phyloP scores from a whole-genome alignment of 2,888 invertebrate genomes.

The Hirtodrosophila histrioides region DNA sequence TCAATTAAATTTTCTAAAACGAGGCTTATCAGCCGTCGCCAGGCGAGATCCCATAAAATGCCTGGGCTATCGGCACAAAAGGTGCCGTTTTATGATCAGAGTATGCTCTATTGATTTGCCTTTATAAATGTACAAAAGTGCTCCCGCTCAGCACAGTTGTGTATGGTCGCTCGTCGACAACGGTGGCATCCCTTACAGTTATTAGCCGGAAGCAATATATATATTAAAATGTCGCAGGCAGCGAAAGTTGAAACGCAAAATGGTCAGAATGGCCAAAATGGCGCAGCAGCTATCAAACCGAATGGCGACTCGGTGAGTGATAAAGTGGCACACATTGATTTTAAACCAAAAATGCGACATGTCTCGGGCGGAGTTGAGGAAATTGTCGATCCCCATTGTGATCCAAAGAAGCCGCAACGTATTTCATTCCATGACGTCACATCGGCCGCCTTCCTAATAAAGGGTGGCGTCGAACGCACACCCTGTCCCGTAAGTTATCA shows the following conservation, averaged over 20 bases:
- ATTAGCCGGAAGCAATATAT: slow-evolving; percentile 1
- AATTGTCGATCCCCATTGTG: slow-evolving; percentile 86
- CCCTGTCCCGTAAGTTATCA: slow-evolving; percentile 89
- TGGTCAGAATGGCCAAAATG: slow-evolving; percentile 21
- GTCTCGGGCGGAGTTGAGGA: slow-evolving; percentile 61
- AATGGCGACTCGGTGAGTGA: slow-evolving; percentile 2
- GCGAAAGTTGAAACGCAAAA: slow-evolving; percentile 44
- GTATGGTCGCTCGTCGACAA: slow-evolving; percentile 19
- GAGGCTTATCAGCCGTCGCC: slow-evolving; percentile 60
- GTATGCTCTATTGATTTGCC: slow-evolving; percentile 29
- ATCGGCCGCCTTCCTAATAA: slow-evolving; percentile 94
- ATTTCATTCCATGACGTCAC: slow-evolving; percentile 94
- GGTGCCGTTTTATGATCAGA: slow-evolving; percentile 61
- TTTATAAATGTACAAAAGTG: slow-evolving; percentile 46
- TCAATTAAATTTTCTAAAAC: slow-evolving; percentile 15
- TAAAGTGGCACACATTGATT: slow-evolving; percentile 18
- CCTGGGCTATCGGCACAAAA: slow-evolving; percentile 48
- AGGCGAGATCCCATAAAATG: slow-evolving; percentile 56
- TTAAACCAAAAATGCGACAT: slow-evolving; percentile 13
- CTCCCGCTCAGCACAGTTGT: slow-evolving; percentile 43
- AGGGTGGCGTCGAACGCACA: slow-evolving; percentile 92
- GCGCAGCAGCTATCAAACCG: not conserved
- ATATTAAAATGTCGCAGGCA: slow-evolving; percentile 46
- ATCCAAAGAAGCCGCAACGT: slow-evolving; percentile 88
- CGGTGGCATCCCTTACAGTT: slow-evolving; percentile 13